phyloP scores from a whole-genome alignment of 2,888 invertebrate species.

The Lordiphosa fenestrarum region DNA sequence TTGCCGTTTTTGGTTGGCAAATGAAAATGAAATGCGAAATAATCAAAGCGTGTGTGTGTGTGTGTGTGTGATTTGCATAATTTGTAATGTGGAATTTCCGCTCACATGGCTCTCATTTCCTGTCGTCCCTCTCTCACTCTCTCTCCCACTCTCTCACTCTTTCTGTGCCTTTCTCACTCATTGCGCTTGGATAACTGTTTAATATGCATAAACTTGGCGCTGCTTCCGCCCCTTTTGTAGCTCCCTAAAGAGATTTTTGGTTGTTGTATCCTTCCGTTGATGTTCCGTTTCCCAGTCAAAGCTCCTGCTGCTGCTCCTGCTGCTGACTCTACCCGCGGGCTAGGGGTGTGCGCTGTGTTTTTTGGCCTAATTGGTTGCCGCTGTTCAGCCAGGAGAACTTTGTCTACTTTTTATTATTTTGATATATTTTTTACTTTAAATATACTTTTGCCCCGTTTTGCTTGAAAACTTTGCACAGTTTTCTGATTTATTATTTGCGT shows the following conservation, averaged over 20 bases:
- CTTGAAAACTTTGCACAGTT: conserved; percentile 4
- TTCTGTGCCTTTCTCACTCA: conserved; percentile 20
- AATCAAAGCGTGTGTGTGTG: conserved; percentile 48
- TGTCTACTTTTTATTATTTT: conserved; percentile 31
- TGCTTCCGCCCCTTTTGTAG: conserved; percentile 28
- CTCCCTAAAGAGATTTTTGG: conserved; percentile 32
- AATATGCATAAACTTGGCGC: conserved; percentile 69
- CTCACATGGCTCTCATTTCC: conserved; percentile 66
- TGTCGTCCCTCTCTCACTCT: conserved; percentile 12
- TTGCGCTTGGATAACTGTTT: conserved; percentile 65
- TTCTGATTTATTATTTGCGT: conserved; percentile 30
- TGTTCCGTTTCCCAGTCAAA: conserved; percentile 36
- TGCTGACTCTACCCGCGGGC: neutral
- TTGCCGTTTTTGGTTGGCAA: conserved; percentile 7
- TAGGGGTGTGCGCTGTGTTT: conserved; percentile 29
- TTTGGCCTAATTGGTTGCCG: conserved; percentile 68
- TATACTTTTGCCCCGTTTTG: conserved; percentile 17
- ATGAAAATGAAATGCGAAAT: conserved; percentile 46
- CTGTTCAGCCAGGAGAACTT: conserved; percentile 49
- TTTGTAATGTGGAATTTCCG: conserved; percentile 73
- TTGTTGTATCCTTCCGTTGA: conserved; percentile 40
- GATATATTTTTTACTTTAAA: conserved; percentile 8
- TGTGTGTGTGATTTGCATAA: conserved; percentile 72
- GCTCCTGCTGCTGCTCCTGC: neutral
- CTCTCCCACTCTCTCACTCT: neutral